A percentile compares a stretch with the other conserved stretches of the same genome.
Evolutionary conservation across 2,113 vertebrate genomes (phyloP).

Genomic region (Natator depressus): DNA sequence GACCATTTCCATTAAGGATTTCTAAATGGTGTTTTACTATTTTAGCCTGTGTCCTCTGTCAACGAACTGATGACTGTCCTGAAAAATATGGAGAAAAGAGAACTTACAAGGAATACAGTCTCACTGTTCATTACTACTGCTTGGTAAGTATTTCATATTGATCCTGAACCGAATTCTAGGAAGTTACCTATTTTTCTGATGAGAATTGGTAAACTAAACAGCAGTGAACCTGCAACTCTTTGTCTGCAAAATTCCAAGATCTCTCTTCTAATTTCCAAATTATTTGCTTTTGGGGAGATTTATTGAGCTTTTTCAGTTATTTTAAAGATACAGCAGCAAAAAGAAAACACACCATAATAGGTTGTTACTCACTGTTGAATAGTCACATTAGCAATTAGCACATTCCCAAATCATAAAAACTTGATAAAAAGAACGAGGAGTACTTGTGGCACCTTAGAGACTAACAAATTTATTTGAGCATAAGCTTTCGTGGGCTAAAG

Average conservation of each 20-base stretch:
- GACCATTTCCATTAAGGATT: neutral
- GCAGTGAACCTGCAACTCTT: neutral
- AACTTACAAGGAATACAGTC: slow-evolving; percentile 79
- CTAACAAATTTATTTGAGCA: no score
- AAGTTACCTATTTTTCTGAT: neutral
- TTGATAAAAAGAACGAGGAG: neutral
- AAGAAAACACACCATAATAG: neutral
- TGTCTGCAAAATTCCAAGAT: neutral
- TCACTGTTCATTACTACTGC: slow-evolving; percentile 95
- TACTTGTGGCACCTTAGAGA: no score
- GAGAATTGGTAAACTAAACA: neutral
- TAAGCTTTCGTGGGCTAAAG: no score
- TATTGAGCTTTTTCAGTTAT: neutral
- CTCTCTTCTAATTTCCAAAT: neutral
- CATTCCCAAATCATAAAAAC: neutral
- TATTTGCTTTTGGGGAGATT: neutral
- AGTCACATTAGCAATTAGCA: neutral
- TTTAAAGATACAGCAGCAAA: neutral
- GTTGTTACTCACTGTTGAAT: neutral
- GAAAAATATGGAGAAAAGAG: slow-evolving; percentile 93
- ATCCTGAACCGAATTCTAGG: neutral
- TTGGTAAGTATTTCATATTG: slow-evolving; percentile 83
- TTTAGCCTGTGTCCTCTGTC: slow-evolving; percentile 91
- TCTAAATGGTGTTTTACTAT: neutral
- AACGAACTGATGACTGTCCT: slow-evolving; percentile 86